These are phyloP conservation scores for Glomeris marginata DNA, from an alignment of 2,888 invertebrate species.

Conservation along the genomic window DNA sequence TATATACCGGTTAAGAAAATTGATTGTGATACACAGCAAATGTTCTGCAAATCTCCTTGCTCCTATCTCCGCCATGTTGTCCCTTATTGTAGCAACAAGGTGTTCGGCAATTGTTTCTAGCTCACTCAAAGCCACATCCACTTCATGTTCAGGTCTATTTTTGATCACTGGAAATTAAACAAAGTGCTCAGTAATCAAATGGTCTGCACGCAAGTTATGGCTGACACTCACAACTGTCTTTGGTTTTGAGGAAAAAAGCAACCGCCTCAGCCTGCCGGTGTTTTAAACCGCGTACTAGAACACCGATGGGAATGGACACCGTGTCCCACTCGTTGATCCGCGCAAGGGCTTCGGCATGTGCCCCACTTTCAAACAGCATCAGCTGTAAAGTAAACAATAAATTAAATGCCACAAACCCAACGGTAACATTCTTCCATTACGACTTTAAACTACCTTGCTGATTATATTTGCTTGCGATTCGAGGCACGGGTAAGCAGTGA, in stretches of 20 bases:
- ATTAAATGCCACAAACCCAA: neutral
- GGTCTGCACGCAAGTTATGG: neutral
- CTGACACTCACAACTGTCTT: neutral
- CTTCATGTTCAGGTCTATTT: neutral
- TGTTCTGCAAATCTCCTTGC: constrained; percentile 7
- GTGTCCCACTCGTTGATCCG: constrained; percentile 2
- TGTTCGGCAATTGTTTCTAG: neutral
- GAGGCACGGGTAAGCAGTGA: constrained; percentile 16
- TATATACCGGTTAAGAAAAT: constrained; percentile 1
- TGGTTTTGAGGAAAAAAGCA: constrained; percentile 4
- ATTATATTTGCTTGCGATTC: constrained; percentile 16
- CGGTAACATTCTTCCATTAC: neutral
- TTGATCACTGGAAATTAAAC: neutral
- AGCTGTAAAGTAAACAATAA: neutral
- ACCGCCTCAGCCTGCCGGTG: constrained; percentile 1
- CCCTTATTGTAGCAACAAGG: neutral
- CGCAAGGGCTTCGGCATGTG: neutral
- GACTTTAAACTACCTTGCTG: constrained; percentile 1
- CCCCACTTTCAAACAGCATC: constrained; percentile 5
- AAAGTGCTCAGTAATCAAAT: neutral
- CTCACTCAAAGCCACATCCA: neutral
- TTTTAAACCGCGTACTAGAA: constrained; percentile 4
- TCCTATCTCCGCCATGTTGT: neutral
- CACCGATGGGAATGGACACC: constrained; percentile 2
- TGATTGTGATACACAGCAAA: neutral